Conservation (phyloP, 2,113 vertebrate genomes). For the Gallinago media region DNA sequence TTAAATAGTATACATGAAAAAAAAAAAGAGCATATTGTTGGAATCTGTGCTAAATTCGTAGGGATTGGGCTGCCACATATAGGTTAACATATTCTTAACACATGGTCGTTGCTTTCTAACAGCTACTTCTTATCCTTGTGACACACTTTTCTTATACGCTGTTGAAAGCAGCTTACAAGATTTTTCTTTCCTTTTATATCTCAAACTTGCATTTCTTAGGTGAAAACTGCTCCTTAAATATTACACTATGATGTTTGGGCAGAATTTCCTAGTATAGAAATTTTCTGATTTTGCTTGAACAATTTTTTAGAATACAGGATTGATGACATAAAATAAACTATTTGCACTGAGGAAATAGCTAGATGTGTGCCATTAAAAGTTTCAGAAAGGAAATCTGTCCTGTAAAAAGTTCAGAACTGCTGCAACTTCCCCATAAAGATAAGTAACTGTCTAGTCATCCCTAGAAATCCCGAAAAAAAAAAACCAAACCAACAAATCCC, state of each 20-base stretch:
- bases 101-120: background rate
- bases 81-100: background rate
- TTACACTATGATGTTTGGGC: background rate
- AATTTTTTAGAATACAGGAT: background rate
- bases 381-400: background rate
- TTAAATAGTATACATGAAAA: background rate
- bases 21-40: background rate
- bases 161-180: background rate
- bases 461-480: background rate
- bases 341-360: background rate
- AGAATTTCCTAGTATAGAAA: background rate
- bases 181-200: background rate
- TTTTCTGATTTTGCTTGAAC: background rate
- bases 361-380: background rate
- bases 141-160: background rate
- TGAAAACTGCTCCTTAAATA: background rate
- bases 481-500: background rate
- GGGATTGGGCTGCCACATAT: background rate
- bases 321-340: background rate
- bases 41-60: background rate
- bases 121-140: background rate
- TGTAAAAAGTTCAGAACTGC: background rate
- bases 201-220: background rate
- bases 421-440: background rate
- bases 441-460: background rate